phyloP scores from a whole-genome alignment of 2,113 vertebrate species.

The Pterocles burchelli region DNA sequence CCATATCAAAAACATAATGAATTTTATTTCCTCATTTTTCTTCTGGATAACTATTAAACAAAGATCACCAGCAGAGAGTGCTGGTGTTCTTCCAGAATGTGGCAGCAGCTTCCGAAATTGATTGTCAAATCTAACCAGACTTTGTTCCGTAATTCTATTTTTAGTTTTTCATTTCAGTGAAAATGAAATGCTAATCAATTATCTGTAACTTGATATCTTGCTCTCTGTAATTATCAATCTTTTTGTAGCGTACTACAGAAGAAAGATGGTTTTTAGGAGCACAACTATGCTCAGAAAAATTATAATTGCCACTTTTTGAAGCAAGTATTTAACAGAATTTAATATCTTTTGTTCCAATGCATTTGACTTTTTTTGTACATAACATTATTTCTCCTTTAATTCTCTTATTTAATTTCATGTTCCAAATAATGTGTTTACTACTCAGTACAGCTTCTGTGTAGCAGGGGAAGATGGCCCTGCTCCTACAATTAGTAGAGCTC shows the following conservation, averaged over 20 bases:
- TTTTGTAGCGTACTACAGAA: background rate
- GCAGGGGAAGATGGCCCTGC: background rate
- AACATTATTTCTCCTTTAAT: background rate
- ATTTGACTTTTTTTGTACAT: background rate
- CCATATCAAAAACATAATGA: background rate
- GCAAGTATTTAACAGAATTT: background rate
- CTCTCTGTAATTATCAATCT: background rate
- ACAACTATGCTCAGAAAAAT: background rate
- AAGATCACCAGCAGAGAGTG: constrained; percentile 56
- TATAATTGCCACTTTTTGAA: background rate
- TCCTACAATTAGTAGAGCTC: background rate
- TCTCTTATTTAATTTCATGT: background rate
- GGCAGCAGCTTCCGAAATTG: background rate
- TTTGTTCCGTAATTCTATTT: background rate
- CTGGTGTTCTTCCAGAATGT: constrained; percentile 17
- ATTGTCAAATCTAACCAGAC: background rate
- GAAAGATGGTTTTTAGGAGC: background rate
- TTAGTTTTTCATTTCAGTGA: constrained; percentile 1
- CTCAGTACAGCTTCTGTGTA: background rate
- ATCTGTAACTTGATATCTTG: background rate
- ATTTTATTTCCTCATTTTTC: background rate
- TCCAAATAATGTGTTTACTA: background rate
- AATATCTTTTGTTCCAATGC: background rate
- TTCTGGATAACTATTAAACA: background rate
- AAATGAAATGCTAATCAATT: constrained; percentile 26